Evolutionary conservation across 2,797 vertebrate genomes (phyloP).

Genomic region (Xenops minutus): DNA sequence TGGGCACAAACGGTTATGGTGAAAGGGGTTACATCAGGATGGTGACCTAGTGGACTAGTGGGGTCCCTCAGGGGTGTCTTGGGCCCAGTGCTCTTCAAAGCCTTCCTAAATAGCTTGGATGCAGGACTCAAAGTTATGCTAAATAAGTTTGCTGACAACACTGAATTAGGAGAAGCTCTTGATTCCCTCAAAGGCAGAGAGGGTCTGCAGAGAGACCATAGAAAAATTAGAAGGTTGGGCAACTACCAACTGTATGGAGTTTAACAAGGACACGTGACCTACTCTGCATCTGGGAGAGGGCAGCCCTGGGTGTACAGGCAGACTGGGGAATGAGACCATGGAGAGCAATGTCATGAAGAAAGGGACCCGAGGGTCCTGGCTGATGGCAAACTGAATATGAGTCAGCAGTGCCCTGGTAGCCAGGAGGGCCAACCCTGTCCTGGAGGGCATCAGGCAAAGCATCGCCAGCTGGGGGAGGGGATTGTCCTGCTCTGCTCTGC

Average conservation of each 20-base stretch:
- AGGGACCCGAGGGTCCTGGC: accelerated
- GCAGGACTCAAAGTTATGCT: neutral
- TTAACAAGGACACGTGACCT: neutral
- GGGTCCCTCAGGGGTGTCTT: neutral
- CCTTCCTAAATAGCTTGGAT: neutral
- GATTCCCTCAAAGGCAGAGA: neutral
- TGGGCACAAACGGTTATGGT: neutral
- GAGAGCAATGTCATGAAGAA: neutral
- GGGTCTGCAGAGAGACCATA: too few species aligned
- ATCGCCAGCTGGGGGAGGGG: accelerated
- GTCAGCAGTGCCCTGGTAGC: neutral
- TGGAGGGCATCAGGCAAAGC: accelerated
- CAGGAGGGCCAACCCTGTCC: accelerated
- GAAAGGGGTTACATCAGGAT: neutral
- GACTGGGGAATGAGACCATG: neutral
- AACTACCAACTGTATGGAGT: neutral
- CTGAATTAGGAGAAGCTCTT: neutral
- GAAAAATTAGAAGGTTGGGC: neutral
- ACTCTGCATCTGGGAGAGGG: neutral
- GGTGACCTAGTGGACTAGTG: neutral
- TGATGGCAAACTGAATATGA: accelerated
- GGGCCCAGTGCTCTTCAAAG: neutral
- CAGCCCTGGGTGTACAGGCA: accelerated
- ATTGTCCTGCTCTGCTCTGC: accelerated
- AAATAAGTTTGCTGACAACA: neutral